These are phyloP conservation scores for Trogon surrucura DNA, from an alignment of 2,113 vertebrate species.

Conservation along the genomic window DNA sequence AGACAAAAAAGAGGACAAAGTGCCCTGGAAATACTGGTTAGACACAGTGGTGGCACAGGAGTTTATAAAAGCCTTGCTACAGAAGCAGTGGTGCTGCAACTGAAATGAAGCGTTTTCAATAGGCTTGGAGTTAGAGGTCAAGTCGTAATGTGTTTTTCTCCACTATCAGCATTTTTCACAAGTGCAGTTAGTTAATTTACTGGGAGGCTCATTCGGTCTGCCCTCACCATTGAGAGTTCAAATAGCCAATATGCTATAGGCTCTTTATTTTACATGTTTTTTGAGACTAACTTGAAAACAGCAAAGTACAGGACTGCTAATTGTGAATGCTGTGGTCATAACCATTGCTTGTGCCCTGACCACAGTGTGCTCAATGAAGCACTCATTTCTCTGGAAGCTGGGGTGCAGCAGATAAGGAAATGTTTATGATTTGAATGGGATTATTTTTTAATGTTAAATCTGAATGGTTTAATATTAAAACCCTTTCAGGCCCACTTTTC, in stretches of 20 bases:
- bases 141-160: not conserved
- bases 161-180: constrained; percentile 9
- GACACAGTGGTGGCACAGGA: not conserved
- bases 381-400: not conserved
- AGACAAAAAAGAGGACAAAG: not conserved
- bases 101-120: not conserved
- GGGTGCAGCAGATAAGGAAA: no score
- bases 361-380: not conserved
- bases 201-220: not conserved
- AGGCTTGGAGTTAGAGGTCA: constrained; percentile 11
- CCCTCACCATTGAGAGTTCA: not conserved
- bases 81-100: not conserved
- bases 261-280: not conserved
- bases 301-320: not conserved
- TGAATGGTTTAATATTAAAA: not conserved
- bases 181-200: constrained; percentile 21
- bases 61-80: not conserved
- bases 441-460: not conserved
- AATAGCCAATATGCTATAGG: not conserved
- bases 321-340: not conserved
- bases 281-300: not conserved
- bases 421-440: not conserved
- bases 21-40: not conserved
- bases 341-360: not conserved
- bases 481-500: not conserved